Base-by-base conservation (phyloP, 2,888 invertebrate genomes). In the Xanthia togata region DNA sequence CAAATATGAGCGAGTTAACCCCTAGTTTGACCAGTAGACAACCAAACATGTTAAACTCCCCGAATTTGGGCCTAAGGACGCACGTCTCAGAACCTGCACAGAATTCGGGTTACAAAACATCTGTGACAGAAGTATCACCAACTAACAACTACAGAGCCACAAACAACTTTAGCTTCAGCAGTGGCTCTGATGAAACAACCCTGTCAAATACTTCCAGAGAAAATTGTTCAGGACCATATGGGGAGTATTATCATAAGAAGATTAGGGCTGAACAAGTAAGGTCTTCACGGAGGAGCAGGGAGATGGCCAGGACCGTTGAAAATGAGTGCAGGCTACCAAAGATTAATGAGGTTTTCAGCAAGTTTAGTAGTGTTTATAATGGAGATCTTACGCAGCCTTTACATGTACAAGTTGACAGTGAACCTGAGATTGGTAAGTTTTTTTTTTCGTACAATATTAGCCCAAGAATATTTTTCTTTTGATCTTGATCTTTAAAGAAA, bases 271-370 rank as follows among this genome's bases (percentile, higher is more conserved):
- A 94, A 53, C 90, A 92, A 76, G 86, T 92, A 0, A 84, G 89
- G 60, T 86, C 78, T 17, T 64, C 55, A 14, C 74, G 50, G 20
- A 70, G 47, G 2, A 83, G 78, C 44, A 79, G 77, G 38, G 88
- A 88, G 12, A 53, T 44, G 0, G 23, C 62, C 2, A 68, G 59
- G 23, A 62, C 64, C n/a, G 50, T 53, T 31, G 76, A 63, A 4
- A 79, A 69, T 20, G 83, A 80, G 3, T 76, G 65, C 50, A 88
- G 11, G 53, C 77, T 95, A 73, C 95, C 95, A 0, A 91, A 84
- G 4, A 95, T 95, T 20, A 86, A 82, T 63, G 93, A 93, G 17
- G 94, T 89, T 0, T 96, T 96, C 67, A 92, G 87, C 14, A 89
- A 88, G 17, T 94, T 95, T 35, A 91, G 83, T 38, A 81, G 87